These are phyloP conservation scores for Crossocerus cetratus DNA, from an alignment of 2,888 invertebrate genomes.

Conservation along the genomic window DNA sequence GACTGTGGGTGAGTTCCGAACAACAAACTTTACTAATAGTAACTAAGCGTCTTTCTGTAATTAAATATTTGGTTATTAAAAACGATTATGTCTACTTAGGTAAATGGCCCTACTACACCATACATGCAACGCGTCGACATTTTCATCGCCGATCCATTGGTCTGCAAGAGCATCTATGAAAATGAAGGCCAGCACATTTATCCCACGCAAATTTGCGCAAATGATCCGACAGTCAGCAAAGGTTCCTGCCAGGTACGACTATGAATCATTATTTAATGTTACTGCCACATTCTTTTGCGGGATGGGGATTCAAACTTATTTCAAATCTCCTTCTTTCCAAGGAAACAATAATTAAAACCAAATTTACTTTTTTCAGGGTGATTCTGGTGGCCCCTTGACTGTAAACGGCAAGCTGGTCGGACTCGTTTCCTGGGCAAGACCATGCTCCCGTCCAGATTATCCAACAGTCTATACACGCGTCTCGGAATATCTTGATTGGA, in stretches of 20 bases:
- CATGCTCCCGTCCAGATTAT: slow-evolving; percentile 50
- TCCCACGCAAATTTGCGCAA: slow-evolving; percentile 50
- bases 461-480: slow-evolving; percentile 65
- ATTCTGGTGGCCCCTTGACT: slow-evolving; percentile 67
- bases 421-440: slow-evolving; percentile 59
- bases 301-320: neutral
- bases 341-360: too few relatives aligned
- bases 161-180: slow-evolving; percentile 16
- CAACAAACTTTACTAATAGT: too few relatives aligned
- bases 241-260: slow-evolving; percentile 54
- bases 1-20: slow-evolving; percentile 55
- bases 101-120: neutral
- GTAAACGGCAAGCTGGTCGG: slow-evolving; percentile 60
- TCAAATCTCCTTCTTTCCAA: neutral
- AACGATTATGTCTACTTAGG: neutral
- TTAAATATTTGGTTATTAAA: too few relatives aligned
- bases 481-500: slow-evolving; percentile 59
- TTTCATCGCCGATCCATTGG: slow-evolving; percentile 77
- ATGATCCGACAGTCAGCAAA: slow-evolving; percentile 29
- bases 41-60: too few relatives aligned
- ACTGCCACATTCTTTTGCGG: neutral
- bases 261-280: neutral
- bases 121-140: slow-evolving; percentile 79
- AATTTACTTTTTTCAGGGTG: slow-evolving; percentile 63
- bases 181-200: slow-evolving; percentile 20